Percentiles rank a stretch among this genome's conserved stretches.
Evolutionary conservation across 2,888 invertebrate genomes (phyloP).

Genomic region (Euclidia mi): DNA sequence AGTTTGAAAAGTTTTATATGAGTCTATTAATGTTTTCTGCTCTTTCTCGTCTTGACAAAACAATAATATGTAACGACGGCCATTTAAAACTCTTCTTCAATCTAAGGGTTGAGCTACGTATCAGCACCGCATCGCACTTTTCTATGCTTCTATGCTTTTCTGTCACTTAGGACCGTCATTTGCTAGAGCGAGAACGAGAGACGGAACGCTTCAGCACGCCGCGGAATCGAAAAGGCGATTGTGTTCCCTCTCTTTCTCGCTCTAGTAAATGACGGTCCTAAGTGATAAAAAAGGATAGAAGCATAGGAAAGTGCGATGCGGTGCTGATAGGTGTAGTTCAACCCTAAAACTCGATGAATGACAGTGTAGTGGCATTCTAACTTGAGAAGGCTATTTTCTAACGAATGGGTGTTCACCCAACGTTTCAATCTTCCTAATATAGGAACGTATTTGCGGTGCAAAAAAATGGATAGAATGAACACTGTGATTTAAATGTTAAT

Average conservation of each 20-base stretch:
- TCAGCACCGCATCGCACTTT: not conserved
- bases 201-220: too few species aligned
- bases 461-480: conserved; percentile 64
- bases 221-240: too few species aligned
- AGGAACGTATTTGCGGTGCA: conserved; percentile 62
- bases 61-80: too few species aligned
- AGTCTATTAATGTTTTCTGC: conserved; percentile 39
- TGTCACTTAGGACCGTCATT: too few species aligned
- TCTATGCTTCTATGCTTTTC: too few species aligned
- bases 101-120: conserved; percentile 8
- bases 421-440: conserved; percentile 51
- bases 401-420: conserved; percentile 1
- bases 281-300: too few species aligned
- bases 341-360: not conserved
- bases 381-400: conserved; percentile 11
- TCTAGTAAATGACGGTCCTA: too few species aligned
- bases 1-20: conserved; percentile 31
- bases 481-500: conserved; percentile 83
- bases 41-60: conserved; percentile 33
- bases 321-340: too few species aligned
- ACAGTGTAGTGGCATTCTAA: conserved; percentile 11
- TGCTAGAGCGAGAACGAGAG: too few species aligned
- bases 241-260: too few species aligned
- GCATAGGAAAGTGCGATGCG: too few species aligned
- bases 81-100: conserved; percentile 17